These are phyloP conservation scores for Tromatobia lineatoria DNA, from an alignment of 2,888 invertebrate species.

Conservation along the genomic window DNA sequence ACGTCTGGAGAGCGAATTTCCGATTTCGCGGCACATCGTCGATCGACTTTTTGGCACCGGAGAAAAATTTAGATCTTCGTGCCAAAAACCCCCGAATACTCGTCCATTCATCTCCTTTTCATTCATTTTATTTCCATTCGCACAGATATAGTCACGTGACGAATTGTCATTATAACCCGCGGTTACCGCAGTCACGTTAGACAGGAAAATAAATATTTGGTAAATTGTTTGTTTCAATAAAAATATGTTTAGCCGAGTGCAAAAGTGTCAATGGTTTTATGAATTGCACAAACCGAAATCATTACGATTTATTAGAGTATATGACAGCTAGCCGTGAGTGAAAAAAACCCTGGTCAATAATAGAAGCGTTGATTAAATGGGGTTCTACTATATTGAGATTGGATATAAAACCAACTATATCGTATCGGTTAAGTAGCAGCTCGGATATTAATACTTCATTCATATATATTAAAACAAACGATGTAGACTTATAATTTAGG, in stretches of 20 bases:
- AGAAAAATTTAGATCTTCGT: slow-evolving; percentile 41
- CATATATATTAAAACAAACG: no score
- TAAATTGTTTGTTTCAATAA: background rate
- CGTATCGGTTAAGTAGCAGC: no score
- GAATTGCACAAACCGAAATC: no score
- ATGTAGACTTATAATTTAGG: no score
- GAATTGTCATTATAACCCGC: background rate
- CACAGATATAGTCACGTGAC: background rate
- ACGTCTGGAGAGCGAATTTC: slow-evolving; percentile 56
- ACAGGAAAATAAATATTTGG: background rate
- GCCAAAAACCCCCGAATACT: slow-evolving; percentile 10
- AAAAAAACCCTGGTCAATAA: no score
- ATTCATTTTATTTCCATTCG: slow-evolving; percentile 32
- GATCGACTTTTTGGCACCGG: slow-evolving; percentile 54
- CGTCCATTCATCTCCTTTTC: background rate
- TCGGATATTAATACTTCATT: no score
- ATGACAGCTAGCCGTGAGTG: no score
- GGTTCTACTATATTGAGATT: no score
- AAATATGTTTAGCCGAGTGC: background rate
- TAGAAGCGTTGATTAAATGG: no score
- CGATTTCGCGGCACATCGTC: slow-evolving; percentile 41
- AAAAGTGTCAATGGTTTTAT: background rate
- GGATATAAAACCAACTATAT: no score
- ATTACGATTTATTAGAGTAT: no score
- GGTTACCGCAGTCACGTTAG: background rate